Percentiles rank a stretch among this genome's conserved stretches.
These are phyloP conservation scores for Bombus turneri DNA, from an alignment of 1,140 invertebrate genomes.

Conservation along the genomic window DNA sequence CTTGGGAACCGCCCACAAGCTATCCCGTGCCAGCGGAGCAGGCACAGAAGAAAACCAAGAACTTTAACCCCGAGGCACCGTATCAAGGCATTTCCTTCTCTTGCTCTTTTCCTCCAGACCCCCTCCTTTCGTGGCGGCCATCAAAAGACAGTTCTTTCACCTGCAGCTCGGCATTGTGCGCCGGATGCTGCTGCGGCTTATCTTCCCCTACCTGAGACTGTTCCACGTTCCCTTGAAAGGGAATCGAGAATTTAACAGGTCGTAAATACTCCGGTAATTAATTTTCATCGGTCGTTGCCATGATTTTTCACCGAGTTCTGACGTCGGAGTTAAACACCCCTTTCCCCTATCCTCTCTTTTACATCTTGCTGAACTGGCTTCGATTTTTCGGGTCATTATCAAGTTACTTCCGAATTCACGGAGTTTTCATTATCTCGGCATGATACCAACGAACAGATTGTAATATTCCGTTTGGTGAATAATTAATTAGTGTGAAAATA, in stretches of 20 bases:
- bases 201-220: background rate
- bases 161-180: slow-evolving; percentile 38
- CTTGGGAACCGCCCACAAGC: slow-evolving; percentile 52
- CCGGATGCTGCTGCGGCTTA: slow-evolving; percentile 39
- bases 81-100: slow-evolving; percentile 61
- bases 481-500: slow-evolving; percentile 38
- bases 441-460: no score
- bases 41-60: slow-evolving; percentile 60
- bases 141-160: slow-evolving; percentile 52
- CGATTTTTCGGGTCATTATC: slow-evolving; percentile 11
- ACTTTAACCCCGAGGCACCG: slow-evolving; percentile 64
- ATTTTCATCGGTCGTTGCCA: slow-evolving; percentile 14
- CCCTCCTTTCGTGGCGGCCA: slow-evolving; percentile 34
- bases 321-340: background rate
- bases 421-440: background rate
- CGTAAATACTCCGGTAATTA: slow-evolving; percentile 45
- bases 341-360: background rate
- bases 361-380: background rate
- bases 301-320: background rate
- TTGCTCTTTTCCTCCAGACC: slow-evolving; percentile 42
- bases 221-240: background rate
- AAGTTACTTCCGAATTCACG: background rate
- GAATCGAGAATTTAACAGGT: slow-evolving; percentile 23
- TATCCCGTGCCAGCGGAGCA: slow-evolving; percentile 54
- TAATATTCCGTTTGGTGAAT: slow-evolving; percentile 21